phyloP scores from a whole-genome alignment of 2,113 vertebrate genomes.

The Chascanopsetta lugubris region DNA sequence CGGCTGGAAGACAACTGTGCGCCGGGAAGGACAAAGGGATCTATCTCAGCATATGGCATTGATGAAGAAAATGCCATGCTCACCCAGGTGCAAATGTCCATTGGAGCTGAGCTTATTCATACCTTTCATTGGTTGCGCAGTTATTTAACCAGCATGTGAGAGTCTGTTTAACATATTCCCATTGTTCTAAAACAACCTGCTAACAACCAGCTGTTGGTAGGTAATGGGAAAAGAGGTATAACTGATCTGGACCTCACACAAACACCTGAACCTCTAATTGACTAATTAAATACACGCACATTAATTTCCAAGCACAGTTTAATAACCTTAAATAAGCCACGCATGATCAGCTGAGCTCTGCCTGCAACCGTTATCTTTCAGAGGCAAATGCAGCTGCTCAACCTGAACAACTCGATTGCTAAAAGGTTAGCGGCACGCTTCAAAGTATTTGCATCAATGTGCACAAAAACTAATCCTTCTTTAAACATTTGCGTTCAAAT shows the following conservation, averaged over 20 bases:
- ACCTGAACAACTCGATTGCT: background rate
- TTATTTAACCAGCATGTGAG: too few relatives aligned
- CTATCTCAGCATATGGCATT: too few relatives aligned
- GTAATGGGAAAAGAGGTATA: too few relatives aligned
- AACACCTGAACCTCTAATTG: slow-evolving; percentile 10
- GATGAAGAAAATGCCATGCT: too few relatives aligned
- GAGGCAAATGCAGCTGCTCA: slow-evolving; percentile 5
- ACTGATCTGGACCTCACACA: slow-evolving; percentile 19
- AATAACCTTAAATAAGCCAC: slow-evolving; percentile 18
- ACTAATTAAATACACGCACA: slow-evolving; percentile 16
- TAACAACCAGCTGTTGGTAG: too few relatives aligned
- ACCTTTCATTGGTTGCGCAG: too few relatives aligned
- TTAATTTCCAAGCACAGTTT: slow-evolving; percentile 16
- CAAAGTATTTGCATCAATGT: slow-evolving; percentile 21
- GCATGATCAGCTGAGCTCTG: background rate
- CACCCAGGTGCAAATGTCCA: too few relatives aligned
- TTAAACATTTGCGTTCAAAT: slow-evolving; percentile 1
- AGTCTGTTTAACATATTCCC: too few relatives aligned
- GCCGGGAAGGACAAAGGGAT: too few relatives aligned
- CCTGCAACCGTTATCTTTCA: slow-evolving; percentile 1
- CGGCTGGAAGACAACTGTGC: too few relatives aligned
- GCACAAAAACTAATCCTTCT: slow-evolving; percentile 1
- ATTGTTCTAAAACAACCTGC: too few relatives aligned
- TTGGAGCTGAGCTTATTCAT: too few relatives aligned
- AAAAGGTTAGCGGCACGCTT: background rate